phyloP scores from a whole-genome alignment of 2,888 invertebrate genomes.

The Drosophila nigricruria region DNA sequence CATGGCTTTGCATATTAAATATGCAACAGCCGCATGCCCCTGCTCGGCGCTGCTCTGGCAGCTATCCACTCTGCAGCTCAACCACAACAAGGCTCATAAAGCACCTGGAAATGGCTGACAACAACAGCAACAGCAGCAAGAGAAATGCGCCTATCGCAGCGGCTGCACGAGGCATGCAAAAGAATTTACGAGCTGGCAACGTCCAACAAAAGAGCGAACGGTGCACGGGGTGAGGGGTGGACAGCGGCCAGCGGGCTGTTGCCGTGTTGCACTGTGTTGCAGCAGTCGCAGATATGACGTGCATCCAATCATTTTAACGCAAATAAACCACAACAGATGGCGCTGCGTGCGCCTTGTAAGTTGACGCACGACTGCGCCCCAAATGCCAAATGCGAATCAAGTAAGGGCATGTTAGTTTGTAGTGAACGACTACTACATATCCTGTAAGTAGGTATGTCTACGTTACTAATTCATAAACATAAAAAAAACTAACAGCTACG shows the following conservation, averaged over 20 bases:
- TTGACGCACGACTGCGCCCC: slow-evolving; percentile 71
- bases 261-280: slow-evolving; percentile 12
- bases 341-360: slow-evolving; percentile 75
- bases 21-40: slow-evolving; percentile 67
- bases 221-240: slow-evolving; percentile 13
- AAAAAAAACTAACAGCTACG: no score
- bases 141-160: slow-evolving; percentile 66
- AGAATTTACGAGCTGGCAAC: slow-evolving; percentile 63
- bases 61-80: slow-evolving; percentile 26
- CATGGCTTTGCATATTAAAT: slow-evolving; percentile 81
- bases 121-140: slow-evolving; percentile 35
- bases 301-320: slow-evolving; percentile 82
- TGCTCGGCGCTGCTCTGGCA: neutral
- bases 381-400: slow-evolving; percentile 31
- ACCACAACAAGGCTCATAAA: slow-evolving; percentile 73
- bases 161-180: slow-evolving; percentile 41
- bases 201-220: slow-evolving; percentile 17
- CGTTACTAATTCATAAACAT: no score
- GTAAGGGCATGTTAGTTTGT: neutral
- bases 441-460: neutral
- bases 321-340: slow-evolving; percentile 83
- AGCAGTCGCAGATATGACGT: slow-evolving; percentile 72
- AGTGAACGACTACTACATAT: neutral
- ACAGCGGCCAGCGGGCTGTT: neutral
- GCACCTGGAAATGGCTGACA: slow-evolving; percentile 75